phyloP scores from a whole-genome alignment of 2,113 vertebrate genomes.

The Saguinus midas region DNA sequence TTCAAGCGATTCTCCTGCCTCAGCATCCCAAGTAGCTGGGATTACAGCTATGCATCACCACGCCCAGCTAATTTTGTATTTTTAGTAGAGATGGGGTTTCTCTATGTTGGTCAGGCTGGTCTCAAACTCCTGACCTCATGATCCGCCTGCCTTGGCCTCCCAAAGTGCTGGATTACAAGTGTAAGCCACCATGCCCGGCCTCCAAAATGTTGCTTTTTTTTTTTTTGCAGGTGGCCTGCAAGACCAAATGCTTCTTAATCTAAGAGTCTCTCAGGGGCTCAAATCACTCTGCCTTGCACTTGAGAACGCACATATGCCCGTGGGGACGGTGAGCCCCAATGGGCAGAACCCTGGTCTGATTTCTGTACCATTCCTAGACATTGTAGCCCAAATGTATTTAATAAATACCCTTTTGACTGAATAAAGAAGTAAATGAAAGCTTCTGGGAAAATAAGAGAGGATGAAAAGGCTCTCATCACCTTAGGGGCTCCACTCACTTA shows the following conservation, averaged over 20 bases:
- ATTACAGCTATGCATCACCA: no score
- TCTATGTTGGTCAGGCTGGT: no score
- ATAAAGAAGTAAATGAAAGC: constrained; percentile 5
- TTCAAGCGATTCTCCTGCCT: no score
- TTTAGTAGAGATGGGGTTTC: no score
- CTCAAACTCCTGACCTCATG: no score
- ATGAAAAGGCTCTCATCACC: neutral
- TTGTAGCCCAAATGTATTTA: neutral
- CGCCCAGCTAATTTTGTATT: no score
- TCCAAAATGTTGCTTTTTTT: no score
- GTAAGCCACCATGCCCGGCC: no score
- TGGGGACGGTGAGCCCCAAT: neutral
- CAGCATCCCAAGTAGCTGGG: no score
- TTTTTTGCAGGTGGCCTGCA: no score
- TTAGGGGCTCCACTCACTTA: neutral
- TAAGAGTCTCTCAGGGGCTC: neutral
- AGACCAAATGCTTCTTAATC: neutral
- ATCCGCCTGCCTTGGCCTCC: no score
- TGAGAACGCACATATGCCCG: neutral
- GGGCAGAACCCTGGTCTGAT: neutral
- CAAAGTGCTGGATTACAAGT: no score
- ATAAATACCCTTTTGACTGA: neutral
- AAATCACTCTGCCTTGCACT: neutral
- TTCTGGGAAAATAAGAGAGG: neutral
- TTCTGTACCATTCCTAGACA: neutral